Base-by-base conservation (phyloP, 2,797 vertebrate genomes). In the Aeoliscus strigatus region DNA sequence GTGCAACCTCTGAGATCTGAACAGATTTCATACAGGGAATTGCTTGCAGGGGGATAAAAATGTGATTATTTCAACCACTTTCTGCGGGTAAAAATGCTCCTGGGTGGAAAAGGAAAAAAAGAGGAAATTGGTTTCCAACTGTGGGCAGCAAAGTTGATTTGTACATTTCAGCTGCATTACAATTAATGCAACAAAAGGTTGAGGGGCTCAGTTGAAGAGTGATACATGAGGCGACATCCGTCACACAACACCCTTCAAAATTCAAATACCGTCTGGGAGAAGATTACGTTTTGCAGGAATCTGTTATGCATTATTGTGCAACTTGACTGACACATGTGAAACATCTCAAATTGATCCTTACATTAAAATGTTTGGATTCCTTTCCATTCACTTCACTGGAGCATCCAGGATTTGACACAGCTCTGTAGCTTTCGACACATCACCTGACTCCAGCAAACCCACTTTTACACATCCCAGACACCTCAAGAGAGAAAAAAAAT, bases 1-100 rank as follows among this genome's bases (percentile, higher is more conserved):
- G 39, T 71, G 76, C 77, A 86, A 82, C 68, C 49, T 70, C 51
- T 31, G 38, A 82, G 66, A 82, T 83, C 55, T 63, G 66, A 78
- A 51, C 40, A 61, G 67, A 80, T 82, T 77, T 70, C 39, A 48
- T 30, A 30, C 33, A 46, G 43, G 10, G 46, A 62, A 69, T 48
- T 12, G 58, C 67, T 66, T 51, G 28, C 50, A 70, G 56, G 53
- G 4, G 9, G 21, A 45, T 40, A 42, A 51, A 57, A 74, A 65
- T 67, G 13, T 66, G 52, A 81, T 81, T 76, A 80, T 73, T 67
- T 68, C 27, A 34, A 72, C 59, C 45, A 55, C 38, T 71, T 76
- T 74, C 46, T 57, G 50, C 10, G 23, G 21, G 13, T 8, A 18
- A 23, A 59, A 60, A 8, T 18, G 56, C 66, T 71, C 4, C 40